Evolutionary conservation across 2,888 invertebrate species (phyloP).

Genomic region (Xestobium rufovillosum): DNA sequence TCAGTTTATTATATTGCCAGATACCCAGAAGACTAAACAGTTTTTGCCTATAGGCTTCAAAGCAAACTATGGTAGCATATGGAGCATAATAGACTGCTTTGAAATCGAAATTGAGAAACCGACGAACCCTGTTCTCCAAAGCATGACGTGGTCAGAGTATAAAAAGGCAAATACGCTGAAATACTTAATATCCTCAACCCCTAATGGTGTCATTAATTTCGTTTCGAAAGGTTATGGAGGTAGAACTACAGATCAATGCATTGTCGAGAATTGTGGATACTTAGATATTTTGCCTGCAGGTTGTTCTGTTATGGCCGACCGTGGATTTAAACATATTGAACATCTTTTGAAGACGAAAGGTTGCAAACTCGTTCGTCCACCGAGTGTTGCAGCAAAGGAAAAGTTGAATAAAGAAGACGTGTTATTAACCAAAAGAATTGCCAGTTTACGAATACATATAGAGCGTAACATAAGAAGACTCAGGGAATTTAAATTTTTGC

Average conservation of each 20-base stretch:
- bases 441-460: conserved; percentile 13
- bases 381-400: conserved; percentile 9
- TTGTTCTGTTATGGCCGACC: conserved; percentile 11
- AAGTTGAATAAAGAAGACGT: conserved; percentile 9
- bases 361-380: conserved; percentile 13
- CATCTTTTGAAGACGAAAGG: conserved; percentile 5
- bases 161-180: conserved; percentile 26
- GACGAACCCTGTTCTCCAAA: conserved; percentile 30
- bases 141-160: conserved; percentile 35
- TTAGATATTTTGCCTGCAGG: conserved; percentile 9
- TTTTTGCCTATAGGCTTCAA: conserved; percentile 23
- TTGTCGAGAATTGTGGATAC: conserved; percentile 6
- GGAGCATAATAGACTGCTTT: conserved; percentile 35
- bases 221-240: conserved; percentile 31
- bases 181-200: conserved; percentile 24
- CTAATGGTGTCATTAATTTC: conserved; percentile 29
- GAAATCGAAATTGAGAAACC: conserved; percentile 37
- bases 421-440: conserved; percentile 12
- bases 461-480: conserved; percentile 9
- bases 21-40: conserved; percentile 12
- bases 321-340: conserved; percentile 8
- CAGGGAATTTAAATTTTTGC: conserved; percentile 5
- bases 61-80: conserved; percentile 22
- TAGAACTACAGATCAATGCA: conserved; percentile 4
- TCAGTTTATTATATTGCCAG: conserved; percentile 18